Conservation (phyloP, 1,140 invertebrate genomes). For the Brachystomella parvula region DNA sequence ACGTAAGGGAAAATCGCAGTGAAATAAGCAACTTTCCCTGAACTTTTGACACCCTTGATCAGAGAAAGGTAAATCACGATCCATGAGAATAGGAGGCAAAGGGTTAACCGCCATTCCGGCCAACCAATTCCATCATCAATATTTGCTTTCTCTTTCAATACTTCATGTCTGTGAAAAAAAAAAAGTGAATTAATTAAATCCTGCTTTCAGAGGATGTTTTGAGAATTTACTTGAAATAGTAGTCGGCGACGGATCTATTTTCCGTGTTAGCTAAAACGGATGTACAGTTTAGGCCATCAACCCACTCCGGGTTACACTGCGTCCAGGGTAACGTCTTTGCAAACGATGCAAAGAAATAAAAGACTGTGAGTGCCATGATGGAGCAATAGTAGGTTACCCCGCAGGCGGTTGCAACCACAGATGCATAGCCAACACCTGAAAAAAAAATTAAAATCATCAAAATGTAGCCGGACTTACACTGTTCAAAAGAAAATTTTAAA, state of each 20-base stretch:
- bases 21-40: slow-evolving; percentile 49
- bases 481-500: background rate
- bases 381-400: slow-evolving; percentile 44
- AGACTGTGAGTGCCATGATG: slow-evolving; percentile 41
- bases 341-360: slow-evolving; percentile 28
- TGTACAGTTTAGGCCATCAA: slow-evolving; percentile 3
- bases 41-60: slow-evolving; percentile 66
- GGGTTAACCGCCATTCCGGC: slow-evolving; percentile 63
- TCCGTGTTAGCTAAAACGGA: background rate
- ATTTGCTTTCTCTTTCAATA: slow-evolving; percentile 56
- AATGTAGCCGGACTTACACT: background rate
- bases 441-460: background rate
- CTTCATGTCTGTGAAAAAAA: slow-evolving; percentile 52
- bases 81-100: slow-evolving; percentile 70
- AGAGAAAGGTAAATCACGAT: slow-evolving; percentile 64
- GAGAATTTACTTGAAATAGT: slow-evolving; percentile 36
- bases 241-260: background rate
- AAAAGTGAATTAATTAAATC: background rate
- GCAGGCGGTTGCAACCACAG: slow-evolving; percentile 39
- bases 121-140: slow-evolving; percentile 65
- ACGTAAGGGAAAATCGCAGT: slow-evolving; percentile 50
- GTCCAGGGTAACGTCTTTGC: slow-evolving; percentile 26
- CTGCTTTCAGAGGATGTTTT: background rate
- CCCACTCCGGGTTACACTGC: slow-evolving; percentile 20
- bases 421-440: slow-evolving; percentile 45